These are phyloP conservation scores for Otolemur garnettii DNA, from an alignment of 2,113 vertebrate species.

Conservation along the genomic window DNA sequence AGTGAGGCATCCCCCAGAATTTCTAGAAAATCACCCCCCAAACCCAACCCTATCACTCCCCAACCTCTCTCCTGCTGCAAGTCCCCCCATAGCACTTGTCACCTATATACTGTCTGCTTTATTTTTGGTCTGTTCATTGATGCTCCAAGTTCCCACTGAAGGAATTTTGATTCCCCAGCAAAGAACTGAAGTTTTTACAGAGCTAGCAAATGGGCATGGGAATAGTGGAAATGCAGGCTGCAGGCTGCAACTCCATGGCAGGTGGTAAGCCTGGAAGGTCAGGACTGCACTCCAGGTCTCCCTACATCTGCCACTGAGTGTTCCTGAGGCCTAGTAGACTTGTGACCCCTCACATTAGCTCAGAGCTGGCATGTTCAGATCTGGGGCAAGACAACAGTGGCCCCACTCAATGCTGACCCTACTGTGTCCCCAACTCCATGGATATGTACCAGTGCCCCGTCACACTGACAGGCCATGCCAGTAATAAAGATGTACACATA, in stretches of 20 bases:
- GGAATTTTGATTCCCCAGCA: neutral
- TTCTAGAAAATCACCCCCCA: neutral
- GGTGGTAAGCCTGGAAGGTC: neutral
- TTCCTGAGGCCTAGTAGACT: neutral
- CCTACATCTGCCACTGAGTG: accelerated
- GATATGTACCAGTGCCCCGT: neutral
- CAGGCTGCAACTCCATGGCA: neutral
- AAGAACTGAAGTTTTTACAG: neutral
- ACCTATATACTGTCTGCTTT: neutral
- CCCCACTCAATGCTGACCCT: neutral
- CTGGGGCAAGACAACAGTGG: neutral
- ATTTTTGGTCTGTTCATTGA: neutral
- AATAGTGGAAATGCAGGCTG: neutral
- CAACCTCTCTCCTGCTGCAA: neutral
- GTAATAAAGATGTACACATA: neutral
- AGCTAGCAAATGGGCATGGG: neutral
- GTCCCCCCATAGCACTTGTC: neutral
- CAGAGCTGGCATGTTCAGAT: neutral
- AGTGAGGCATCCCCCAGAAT: neutral
- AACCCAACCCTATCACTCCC: neutral
- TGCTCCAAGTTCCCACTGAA: neutral
- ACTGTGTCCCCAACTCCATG: neutral
- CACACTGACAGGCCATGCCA: neutral
- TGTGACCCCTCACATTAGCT: neutral
- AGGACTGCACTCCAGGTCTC: neutral